Base-by-base conservation (phyloP, 2,797 vertebrate genomes). In the Sardinella longiceps region DNA sequence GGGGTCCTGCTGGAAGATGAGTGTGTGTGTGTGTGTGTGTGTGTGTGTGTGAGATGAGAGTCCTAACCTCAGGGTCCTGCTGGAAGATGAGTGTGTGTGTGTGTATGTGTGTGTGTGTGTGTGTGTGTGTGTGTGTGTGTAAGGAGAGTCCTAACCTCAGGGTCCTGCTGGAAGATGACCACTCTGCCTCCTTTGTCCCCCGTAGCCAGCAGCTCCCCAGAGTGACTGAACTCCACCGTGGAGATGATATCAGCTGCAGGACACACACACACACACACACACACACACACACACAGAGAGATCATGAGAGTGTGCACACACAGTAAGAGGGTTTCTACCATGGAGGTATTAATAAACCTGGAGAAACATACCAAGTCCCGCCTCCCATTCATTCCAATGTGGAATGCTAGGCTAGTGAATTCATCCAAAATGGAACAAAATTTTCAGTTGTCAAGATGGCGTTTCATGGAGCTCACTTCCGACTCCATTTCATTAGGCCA, bases 191-290 rank as follows among this genome's bases (percentile, higher is more conserved):
- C 98, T 90, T 98, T 98, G 95, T 99, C 98, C 88, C 98, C 98
- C 85, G 98, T 99, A 86, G 98, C 98, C 88, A 99, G 95, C 82
- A 99, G 94, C 92, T 99, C 98, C 93, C 98, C 98, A 92, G 97
- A 97, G 95, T 98, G 97, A 94, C 98, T 99, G 95, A 99, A 99
- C 93, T 99, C 98, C 96, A 99, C 97, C 82, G 98, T 99, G 89
- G 98, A 99, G 93, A 99, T 99, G 92, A 99, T 97, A 95, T 99
- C 98, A 87, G 98, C 98, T 99, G 53, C 43, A 11, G 28, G 6
- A 23, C 37, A 23, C 53, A 77, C 30, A 66, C 20, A 85, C 77
- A 70, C 70, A 83, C 77, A n/a, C n/a, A 86, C 82, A 43, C 43
- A 43, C 43, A 43, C 43, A 43, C 43, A 43, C 4, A 4, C n/a